Percentiles rank a stretch among this genome's conserved stretches.
Evolutionary conservation across 1,140 invertebrate genomes (phyloP).

Genomic region (Atta cephalotes): DNA sequence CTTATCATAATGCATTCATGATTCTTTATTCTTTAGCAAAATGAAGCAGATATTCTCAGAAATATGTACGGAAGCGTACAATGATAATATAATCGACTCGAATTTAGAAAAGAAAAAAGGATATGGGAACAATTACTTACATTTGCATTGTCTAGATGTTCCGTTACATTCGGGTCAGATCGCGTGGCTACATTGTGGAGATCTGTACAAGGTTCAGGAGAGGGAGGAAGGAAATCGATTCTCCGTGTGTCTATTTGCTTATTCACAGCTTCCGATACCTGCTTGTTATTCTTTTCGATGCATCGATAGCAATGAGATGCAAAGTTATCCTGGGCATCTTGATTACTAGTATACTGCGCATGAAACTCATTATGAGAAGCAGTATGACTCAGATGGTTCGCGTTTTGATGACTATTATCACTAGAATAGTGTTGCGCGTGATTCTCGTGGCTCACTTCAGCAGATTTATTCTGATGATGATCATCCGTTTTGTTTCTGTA

Average conservation of each 20-base stretch:
- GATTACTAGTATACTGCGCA: slow-evolving; percentile 25
- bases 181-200: slow-evolving; percentile 80
- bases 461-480: slow-evolving; percentile 26
- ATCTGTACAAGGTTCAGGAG: slow-evolving; percentile 76
- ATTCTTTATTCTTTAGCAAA: background rate
- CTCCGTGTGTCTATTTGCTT: slow-evolving; percentile 58
- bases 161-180: slow-evolving; percentile 78
- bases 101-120: slow-evolving; percentile 66
- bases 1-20: slow-evolving; percentile 25
- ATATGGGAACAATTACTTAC: slow-evolving; percentile 81
- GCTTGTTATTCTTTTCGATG: slow-evolving; percentile 46
- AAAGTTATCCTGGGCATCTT: slow-evolving; percentile 25
- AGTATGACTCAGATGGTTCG: slow-evolving; percentile 39
- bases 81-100: slow-evolving; percentile 31
- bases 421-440: background rate
- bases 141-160: slow-evolving; percentile 75
- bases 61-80: slow-evolving; percentile 23
- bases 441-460: slow-evolving; percentile 6
- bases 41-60: slow-evolving; percentile 34
- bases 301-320: slow-evolving; percentile 19
- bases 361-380: slow-evolving; percentile 42
- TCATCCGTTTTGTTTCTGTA: slow-evolving; percentile 36
- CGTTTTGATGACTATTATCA: slow-evolving; percentile 33
- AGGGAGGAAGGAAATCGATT: slow-evolving; percentile 66
- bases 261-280: slow-evolving; percentile 38